These are phyloP conservation scores for Hyposoter dolosus DNA, from an alignment of 2,888 invertebrate species.

Conservation along the genomic window DNA sequence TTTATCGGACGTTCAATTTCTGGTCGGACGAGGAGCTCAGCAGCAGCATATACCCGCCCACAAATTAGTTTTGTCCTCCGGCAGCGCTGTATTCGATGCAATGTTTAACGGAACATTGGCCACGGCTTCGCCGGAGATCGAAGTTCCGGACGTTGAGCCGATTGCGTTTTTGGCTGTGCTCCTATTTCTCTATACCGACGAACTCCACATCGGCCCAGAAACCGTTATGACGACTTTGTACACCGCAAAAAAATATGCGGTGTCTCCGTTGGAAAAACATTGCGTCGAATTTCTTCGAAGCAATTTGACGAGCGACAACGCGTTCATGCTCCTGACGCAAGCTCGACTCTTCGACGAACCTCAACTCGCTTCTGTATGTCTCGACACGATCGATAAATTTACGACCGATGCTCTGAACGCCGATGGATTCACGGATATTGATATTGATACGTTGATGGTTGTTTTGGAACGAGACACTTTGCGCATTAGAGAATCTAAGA, in stretches of 20 bases:
- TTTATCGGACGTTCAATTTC: slow-evolving; percentile 91
- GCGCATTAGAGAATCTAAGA: slow-evolving; percentile 91
- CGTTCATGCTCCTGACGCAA: slow-evolving; percentile 92
- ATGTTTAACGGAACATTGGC: slow-evolving; percentile 93
- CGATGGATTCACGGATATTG: slow-evolving; percentile 93
- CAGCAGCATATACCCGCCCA: slow-evolving; percentile 92
- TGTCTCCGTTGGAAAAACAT: slow-evolving; percentile 92
- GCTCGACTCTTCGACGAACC: slow-evolving; percentile 94
- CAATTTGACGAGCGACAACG: slow-evolving; percentile 93
- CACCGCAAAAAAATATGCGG: slow-evolving; percentile 95
- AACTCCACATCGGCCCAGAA: slow-evolving; percentile 93
- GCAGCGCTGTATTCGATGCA: slow-evolving; percentile 94
- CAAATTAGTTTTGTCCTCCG: slow-evolving; percentile 92
- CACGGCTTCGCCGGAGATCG: slow-evolving; percentile 90
- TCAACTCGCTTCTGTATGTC: slow-evolving; percentile 91
- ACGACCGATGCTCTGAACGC: slow-evolving; percentile 92
- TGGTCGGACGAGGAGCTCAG: slow-evolving; percentile 90
- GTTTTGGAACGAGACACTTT: slow-evolving; percentile 93
- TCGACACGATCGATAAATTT: slow-evolving; percentile 94
- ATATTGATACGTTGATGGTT: slow-evolving; percentile 91
- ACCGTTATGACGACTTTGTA: slow-evolving; percentile 95
- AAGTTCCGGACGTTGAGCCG: slow-evolving; percentile 94
- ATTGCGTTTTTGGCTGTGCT: slow-evolving; percentile 92
- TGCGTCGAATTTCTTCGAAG: slow-evolving; percentile 92
- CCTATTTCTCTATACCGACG: slow-evolving; percentile 92